These are phyloP conservation scores for Colletes collaris DNA, from an alignment of 2,888 invertebrate species.

Conservation along the genomic window DNA sequence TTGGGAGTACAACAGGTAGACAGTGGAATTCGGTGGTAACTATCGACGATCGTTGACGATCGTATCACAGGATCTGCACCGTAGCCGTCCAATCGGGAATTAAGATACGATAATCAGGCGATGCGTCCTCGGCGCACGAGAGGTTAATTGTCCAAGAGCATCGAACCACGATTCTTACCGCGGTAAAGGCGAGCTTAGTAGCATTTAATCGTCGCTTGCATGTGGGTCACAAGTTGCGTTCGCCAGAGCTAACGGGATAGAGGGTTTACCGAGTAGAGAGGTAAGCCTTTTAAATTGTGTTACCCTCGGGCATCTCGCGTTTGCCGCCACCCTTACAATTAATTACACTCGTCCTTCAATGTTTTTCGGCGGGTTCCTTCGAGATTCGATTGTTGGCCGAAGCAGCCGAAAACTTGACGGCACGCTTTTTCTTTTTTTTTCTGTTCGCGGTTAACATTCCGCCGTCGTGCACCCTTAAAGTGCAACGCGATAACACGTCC, in stretches of 20 bases:
- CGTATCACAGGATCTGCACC: not conserved
- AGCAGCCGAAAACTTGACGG: slow-evolving; percentile 45
- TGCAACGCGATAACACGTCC: not conserved
- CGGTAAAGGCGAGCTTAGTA: slow-evolving; percentile 59
- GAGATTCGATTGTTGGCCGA: slow-evolving; percentile 54
- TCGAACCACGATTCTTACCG: slow-evolving; percentile 10
- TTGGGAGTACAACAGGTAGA: slow-evolving; percentile 47
- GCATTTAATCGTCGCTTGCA: slow-evolving; percentile 78
- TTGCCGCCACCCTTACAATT: slow-evolving; percentile 15
- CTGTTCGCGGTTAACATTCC: too few species aligned
- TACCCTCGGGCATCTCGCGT: slow-evolving; percentile 25
- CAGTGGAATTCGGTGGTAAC: slow-evolving; percentile 8
- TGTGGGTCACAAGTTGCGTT: slow-evolving; percentile 82
- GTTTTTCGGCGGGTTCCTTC: slow-evolving; percentile 52
- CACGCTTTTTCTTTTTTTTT: too few species aligned
- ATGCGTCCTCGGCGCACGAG: slow-evolving; percentile 25
- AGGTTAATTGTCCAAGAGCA: slow-evolving; percentile 42
- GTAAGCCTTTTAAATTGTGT: slow-evolving; percentile 79
- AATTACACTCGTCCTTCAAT: not conserved
- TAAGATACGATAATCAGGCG: not conserved
- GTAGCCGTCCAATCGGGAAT: not conserved
- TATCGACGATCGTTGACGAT: not conserved
- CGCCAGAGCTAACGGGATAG: slow-evolving; percentile 79
- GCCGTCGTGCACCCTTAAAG: too few species aligned
- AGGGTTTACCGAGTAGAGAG: slow-evolving; percentile 78